These are phyloP conservation scores for Diogma glabrata DNA, from an alignment of 2,888 invertebrate genomes.

Conservation along the genomic window DNA sequence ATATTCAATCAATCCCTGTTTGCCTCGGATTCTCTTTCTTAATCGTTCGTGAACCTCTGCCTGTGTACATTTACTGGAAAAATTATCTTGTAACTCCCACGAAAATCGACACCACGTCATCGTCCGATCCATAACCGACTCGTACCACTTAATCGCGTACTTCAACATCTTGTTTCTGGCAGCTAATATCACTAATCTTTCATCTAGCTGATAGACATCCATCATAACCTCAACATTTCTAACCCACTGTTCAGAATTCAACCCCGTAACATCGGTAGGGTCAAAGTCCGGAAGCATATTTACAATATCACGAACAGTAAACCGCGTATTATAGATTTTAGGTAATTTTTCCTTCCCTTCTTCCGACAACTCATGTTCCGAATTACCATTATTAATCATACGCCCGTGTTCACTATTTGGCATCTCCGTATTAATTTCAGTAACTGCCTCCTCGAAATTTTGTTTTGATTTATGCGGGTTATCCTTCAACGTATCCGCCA, in stretches of 20 bases:
- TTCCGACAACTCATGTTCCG: neutral
- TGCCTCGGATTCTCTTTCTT: neutral
- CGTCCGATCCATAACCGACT: neutral
- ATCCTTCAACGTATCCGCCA: neutral
- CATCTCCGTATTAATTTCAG: too few relatives aligned
- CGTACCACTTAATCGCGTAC: neutral
- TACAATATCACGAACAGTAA: neutral
- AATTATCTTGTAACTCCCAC: neutral
- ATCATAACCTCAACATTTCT: neutral
- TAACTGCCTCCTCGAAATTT: too few relatives aligned
- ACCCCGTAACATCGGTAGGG: neutral
- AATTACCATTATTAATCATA: too few relatives aligned
- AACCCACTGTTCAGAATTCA: neutral
- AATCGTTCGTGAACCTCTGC: neutral
- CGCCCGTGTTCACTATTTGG: too few relatives aligned
- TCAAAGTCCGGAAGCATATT: neutral
- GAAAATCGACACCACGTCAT: neutral
- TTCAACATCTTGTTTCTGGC: neutral
- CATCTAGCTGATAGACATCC: neutral
- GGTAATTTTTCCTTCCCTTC: too few relatives aligned
- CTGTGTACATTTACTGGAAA: neutral
- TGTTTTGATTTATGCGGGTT: too few relatives aligned
- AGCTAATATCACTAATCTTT: neutral
- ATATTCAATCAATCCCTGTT: neutral
- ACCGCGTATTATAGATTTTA: too few relatives aligned